A percentile compares a stretch with the other conserved stretches of the same genome.
Evolutionary conservation across 2,113 vertebrate species (phyloP).

Genomic region (Paralichthys olivaceus): DNA sequence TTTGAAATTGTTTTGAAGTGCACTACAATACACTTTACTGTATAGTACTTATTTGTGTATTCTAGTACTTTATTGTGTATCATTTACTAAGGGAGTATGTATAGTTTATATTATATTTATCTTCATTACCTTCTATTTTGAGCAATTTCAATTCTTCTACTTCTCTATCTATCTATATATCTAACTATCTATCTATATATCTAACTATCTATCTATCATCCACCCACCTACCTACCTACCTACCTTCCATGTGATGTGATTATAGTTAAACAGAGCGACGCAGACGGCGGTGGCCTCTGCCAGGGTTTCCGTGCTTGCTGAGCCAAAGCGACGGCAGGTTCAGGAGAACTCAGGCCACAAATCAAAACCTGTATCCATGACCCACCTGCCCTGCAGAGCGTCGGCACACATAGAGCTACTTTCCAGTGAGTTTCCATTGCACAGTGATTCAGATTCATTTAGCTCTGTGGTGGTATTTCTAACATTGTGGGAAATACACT

Average conservation of each 20-base stretch:
- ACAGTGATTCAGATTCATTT: not conserved
- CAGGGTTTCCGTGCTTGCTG: conserved; percentile 69
- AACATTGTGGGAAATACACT: not conserved
- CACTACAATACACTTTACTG: too few relatives aligned
- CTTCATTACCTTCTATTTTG: too few relatives aligned
- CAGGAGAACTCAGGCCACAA: not conserved
- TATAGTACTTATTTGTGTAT: too few relatives aligned
- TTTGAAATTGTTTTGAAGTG: too few relatives aligned
- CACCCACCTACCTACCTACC: not conserved
- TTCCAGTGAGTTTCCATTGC: conserved; percentile 53
- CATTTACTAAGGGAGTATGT: too few relatives aligned
- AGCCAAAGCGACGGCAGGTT: conserved; percentile 53
- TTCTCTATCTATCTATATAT: too few relatives aligned
- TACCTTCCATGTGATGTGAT: not conserved
- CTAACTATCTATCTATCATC: too few relatives aligned
- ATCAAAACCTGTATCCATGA: conserved; percentile 6
- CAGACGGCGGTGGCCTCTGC: conserved; percentile 55
- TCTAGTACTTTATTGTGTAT: too few relatives aligned
- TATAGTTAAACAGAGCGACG: conserved; percentile 62
- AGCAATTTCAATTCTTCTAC: too few relatives aligned
- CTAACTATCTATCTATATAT: too few relatives aligned
- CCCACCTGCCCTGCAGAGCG: conserved; percentile 30
- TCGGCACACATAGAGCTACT: conserved; percentile 71
- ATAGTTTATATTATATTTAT: too few relatives aligned
- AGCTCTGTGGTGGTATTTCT: not conserved